These are phyloP conservation scores for Aleiodes alternator DNA, from an alignment of 2,888 invertebrate species.

Conservation along the genomic window DNA sequence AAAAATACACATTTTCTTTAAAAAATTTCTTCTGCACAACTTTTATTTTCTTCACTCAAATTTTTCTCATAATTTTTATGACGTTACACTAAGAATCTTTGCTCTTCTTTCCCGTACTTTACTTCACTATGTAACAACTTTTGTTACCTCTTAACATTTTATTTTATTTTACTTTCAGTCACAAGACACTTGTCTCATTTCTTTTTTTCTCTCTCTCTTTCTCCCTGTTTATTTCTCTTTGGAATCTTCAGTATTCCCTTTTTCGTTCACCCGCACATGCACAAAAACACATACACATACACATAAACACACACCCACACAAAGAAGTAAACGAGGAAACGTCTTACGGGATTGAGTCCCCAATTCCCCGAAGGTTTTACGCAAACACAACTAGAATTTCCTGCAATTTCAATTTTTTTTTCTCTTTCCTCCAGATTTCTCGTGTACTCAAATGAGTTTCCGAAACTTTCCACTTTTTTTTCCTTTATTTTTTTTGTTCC, in stretches of 20 bases:
- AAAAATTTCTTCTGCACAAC: no score
- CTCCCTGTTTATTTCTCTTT: constrained; percentile 27
- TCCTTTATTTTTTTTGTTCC: background rate
- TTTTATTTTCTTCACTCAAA: no score
- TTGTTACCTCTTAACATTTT: background rate
- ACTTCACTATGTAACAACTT: constrained; percentile 1
- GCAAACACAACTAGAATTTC: constrained; percentile 21
- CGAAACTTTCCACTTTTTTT: constrained; percentile 22
- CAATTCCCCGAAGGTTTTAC: constrained; percentile 22
- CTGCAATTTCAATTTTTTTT: constrained; percentile 21
- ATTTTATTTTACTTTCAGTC: background rate
- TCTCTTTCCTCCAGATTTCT: background rate
- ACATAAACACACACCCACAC: background rate
- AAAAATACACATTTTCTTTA: no score
- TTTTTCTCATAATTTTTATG: no score
- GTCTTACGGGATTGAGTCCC: constrained; percentile 21
- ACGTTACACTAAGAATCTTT: no score
- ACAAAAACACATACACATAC: no score
- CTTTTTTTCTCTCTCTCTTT: background rate
- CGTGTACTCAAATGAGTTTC: constrained; percentile 3
- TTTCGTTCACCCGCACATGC: background rate
- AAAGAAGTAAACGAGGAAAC: constrained; percentile 20
- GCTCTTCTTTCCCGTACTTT: background rate
- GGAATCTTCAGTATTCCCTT: constrained; percentile 16
- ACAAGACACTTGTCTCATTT: constrained; percentile 9